phyloP scores from a whole-genome alignment of 2,113 vertebrate genomes.

The Pedetes capensis region DNA sequence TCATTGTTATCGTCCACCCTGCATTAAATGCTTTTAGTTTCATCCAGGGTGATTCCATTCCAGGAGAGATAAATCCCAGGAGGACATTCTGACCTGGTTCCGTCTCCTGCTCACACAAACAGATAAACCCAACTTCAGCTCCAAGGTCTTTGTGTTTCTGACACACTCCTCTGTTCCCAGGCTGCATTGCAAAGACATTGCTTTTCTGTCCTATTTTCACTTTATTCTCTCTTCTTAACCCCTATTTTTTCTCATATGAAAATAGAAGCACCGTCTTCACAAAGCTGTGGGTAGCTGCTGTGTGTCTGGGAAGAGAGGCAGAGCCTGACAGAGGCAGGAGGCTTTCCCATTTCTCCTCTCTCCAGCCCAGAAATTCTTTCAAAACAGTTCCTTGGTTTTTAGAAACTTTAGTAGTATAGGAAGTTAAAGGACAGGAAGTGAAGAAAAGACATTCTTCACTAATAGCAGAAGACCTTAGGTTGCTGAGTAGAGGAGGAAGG shows the following conservation, averaged over 20 bases:
- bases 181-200: neutral
- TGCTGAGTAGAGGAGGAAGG: neutral
- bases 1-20: neutral
- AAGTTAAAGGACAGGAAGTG: neutral
- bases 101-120: neutral
- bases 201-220: neutral
- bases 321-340: rapidly evolving
- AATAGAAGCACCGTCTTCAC: neutral
- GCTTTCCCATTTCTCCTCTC: neutral
- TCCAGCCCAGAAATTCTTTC: neutral
- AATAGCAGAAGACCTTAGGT: neutral
- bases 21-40: slow-evolving; percentile 25
- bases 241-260: neutral
- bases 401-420: neutral
- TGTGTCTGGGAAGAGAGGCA: neutral
- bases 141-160: slow-evolving; percentile 27
- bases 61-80: slow-evolving; percentile 37
- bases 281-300: neutral
- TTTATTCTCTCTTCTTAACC: neutral
- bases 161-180: slow-evolving; percentile 3
- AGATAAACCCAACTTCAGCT: slow-evolving; percentile 19
- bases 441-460: neutral
- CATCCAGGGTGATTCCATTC: neutral
- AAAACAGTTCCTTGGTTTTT: neutral
- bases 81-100: slow-evolving; percentile 57